Conservation (phyloP, 2,113 vertebrate genomes). For the Percopsis transmontana region DNA sequence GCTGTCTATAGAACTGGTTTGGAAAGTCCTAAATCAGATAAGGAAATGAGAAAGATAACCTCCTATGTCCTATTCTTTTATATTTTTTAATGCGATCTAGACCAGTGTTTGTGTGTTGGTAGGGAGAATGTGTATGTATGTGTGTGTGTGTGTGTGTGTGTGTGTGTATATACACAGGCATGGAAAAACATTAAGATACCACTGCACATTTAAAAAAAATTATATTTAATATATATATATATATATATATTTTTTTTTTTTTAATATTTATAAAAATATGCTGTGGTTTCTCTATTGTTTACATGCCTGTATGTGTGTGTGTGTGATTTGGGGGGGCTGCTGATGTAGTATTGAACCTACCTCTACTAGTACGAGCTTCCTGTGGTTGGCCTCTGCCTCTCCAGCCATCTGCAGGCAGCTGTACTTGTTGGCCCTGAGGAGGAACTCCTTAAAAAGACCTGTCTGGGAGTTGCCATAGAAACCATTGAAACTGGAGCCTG, state of each 20-base stretch:
- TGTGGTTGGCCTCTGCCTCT: slow-evolving; percentile 73
- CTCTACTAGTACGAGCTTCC: slow-evolving; percentile 91
- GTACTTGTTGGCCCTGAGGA: slow-evolving; percentile 93
- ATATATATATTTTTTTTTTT: too few species aligned
- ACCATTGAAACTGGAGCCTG: slow-evolving; percentile 77
- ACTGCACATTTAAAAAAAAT: too few species aligned
- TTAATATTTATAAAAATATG: too few species aligned
- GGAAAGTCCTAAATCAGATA: slow-evolving; percentile 86
- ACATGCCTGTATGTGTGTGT: not conserved
- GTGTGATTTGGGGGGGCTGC: not conserved
- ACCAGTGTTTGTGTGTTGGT: not conserved
- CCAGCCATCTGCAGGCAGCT: slow-evolving; percentile 88
- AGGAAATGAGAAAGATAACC: not conserved
- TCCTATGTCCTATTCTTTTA: not conserved
- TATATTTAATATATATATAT: not conserved
- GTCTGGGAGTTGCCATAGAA: slow-evolving; percentile 82
- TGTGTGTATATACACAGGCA: too few species aligned
- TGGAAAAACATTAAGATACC: too few species aligned
- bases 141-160: too few species aligned
- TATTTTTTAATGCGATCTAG: not conserved
- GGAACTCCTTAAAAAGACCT: slow-evolving; percentile 88
- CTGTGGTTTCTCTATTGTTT: too few species aligned
- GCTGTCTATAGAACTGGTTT: slow-evolving; percentile 93
- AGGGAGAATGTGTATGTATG: not conserved
- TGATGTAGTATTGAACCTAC: slow-evolving; percentile 62